phyloP scores from a whole-genome alignment of 2,797 vertebrate species.

The Enteromius mattozi region DNA sequence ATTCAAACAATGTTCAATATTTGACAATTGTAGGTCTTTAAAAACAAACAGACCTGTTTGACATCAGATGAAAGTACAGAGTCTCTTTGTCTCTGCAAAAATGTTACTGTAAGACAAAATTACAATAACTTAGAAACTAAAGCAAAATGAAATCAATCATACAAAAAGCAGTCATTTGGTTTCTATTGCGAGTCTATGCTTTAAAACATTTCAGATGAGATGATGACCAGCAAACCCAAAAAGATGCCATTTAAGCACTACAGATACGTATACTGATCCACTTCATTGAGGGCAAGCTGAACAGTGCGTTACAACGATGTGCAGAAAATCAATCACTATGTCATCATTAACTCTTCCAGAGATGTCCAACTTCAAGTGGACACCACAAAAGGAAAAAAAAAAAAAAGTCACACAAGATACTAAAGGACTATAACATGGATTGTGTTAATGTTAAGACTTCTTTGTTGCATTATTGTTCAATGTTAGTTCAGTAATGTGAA shows the following conservation, averaged over 20 bases:
- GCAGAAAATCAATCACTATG: slow-evolving; percentile 25
- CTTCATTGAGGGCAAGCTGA: neutral
- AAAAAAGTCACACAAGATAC: neutral
- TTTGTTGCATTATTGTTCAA: slow-evolving; percentile 6
- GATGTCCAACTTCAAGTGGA: neutral
- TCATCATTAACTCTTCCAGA: slow-evolving; percentile 1
- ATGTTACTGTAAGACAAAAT: slow-evolving; percentile 9
- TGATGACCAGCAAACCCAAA: slow-evolving; percentile 19
- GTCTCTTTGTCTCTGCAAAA: slow-evolving; percentile 6
- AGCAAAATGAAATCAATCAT: slow-evolving; percentile 5
- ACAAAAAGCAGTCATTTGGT: slow-evolving; percentile 37
- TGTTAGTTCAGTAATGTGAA: neutral
- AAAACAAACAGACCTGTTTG: slow-evolving; percentile 26
- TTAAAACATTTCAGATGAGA: slow-evolving; percentile 37
- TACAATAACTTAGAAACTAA: slow-evolving; percentile 24
- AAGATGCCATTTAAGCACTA: slow-evolving; percentile 32
- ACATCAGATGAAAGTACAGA: slow-evolving; percentile 29
- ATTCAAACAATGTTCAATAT: slow-evolving; percentile 46
- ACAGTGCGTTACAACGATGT: slow-evolving; percentile 9
- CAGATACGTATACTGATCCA: slow-evolving; percentile 5
- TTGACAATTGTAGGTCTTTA: slow-evolving; percentile 29
- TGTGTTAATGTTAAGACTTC: neutral
- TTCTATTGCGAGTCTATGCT: slow-evolving; percentile 20
- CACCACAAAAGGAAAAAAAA: neutral
- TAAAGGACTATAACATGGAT: neutral